These are phyloP conservation scores for Megalopta genalis DNA, from an alignment of 1,140 invertebrate genomes.

Conservation along the genomic window DNA sequence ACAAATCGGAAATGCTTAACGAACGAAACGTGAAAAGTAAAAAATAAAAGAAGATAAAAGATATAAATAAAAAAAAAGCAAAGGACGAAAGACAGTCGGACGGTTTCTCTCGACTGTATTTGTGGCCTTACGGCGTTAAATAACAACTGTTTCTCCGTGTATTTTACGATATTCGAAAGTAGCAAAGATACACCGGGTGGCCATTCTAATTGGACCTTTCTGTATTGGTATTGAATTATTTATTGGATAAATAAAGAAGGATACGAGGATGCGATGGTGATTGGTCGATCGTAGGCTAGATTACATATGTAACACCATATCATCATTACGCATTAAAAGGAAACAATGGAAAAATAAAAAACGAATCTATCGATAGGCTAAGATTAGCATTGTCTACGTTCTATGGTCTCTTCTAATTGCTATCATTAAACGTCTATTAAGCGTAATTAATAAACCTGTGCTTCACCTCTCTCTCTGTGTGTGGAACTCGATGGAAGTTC, in stretches of 20 bases:
- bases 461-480: conserved; percentile 59
- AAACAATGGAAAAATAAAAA: conserved; percentile 10
- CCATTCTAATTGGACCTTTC: not conserved
- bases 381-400: conserved; percentile 67
- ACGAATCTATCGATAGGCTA: conserved; percentile 63
- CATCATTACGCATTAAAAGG: conserved; percentile 63
- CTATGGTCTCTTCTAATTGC: conserved; percentile 62
- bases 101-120: no score
- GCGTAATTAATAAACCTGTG: conserved; percentile 57
- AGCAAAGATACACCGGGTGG: not conserved
- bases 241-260: not conserved
- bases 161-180: not conserved
- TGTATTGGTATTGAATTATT: not conserved
- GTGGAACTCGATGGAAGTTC: conserved; percentile 59
- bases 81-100: no score
- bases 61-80: no score
- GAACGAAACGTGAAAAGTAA: no score
- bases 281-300: conserved; percentile 54
- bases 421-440: conserved; percentile 66
- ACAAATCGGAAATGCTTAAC: not conserved
- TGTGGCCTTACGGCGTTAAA: no score
- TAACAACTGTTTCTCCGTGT: no score
- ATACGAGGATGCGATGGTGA: conserved; percentile 16
- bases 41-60: no score
- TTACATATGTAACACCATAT: conserved; percentile 68